Base-by-base conservation (phyloP, 2,113 vertebrate genomes). In the Tinamus guttatus region DNA sequence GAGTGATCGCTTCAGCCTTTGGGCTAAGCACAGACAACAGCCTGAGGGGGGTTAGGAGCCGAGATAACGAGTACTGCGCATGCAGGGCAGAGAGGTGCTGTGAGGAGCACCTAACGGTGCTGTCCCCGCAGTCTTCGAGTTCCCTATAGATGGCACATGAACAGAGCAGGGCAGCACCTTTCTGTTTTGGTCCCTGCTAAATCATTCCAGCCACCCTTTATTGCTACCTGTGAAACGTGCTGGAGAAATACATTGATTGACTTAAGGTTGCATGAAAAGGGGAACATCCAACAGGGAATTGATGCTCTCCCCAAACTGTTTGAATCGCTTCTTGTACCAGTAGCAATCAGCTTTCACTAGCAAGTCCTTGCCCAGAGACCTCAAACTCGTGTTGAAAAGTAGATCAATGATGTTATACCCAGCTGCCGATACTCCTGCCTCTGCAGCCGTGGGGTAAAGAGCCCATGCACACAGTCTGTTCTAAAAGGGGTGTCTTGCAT, bases 1-100 rank as follows among this genome's bases (percentile, higher is more conserved):
- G 89, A 98, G 98, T 97, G 82, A 51, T 89, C 30, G 58, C 78
- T 45, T 83, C 32, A 15, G 22, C 24, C 8, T 73, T 5, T 7
- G 12, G 52, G 83, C 75, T 93, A 69, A 15, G 45, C 6, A 60
- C 40, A 73, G 90, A 19, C 64, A 62, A 32, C 49, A 84, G 81
- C 40, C 30, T 54, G 28, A 19, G 94, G 80, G 88, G 89, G 83
- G 63, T 38, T 82, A 47, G 67, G 51, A n/a, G n/a, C 30, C 68
- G 3, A 32, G 28, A 32, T 40, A 69, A 25, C 43, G 67, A 85
- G n/a, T 28, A 32, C 18, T 34, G 43, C 65, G 82, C 74, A 63
- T 47, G 7, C 11, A 81, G 51, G 22, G 32, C 63, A 0, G 1
- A 69, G 58, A 89, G 69, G 64, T 34, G 36, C 30, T 58, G 71